Evolutionary conservation across 2,113 vertebrate species (phyloP).

Genomic region (Micronycteris hirsuta): DNA sequence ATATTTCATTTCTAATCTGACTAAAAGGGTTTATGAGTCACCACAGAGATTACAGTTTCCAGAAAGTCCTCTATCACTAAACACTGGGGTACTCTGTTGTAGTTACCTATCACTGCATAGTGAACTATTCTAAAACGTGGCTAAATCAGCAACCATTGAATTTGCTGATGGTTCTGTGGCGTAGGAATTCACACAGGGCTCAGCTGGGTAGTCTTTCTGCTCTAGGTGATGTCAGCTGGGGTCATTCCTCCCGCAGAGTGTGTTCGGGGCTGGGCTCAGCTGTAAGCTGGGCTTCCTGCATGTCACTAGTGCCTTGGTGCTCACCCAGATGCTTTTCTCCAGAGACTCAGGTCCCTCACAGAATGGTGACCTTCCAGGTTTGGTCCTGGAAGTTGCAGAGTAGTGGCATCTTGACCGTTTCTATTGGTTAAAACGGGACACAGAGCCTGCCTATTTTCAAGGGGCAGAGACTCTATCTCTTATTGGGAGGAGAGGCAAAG

Average conservation of each 20-base stretch:
- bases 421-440: neutral
- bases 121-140: neutral
- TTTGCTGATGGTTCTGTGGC: neutral
- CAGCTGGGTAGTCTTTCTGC: neutral
- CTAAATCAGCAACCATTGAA: neutral
- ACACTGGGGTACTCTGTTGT: neutral
- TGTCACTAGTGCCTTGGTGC: too few species aligned
- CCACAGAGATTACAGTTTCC: conserved; percentile 46
- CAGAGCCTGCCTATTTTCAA: neutral
- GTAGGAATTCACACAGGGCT: neutral
- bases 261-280: neutral
- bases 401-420: neutral
- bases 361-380: neutral
- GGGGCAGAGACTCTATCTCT: neutral
- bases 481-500: neutral
- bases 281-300: neutral
- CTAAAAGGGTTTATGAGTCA: conserved; percentile 50
- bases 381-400: neutral
- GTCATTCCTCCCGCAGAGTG: neutral
- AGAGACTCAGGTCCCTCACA: neutral
- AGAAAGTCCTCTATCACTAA: conserved; percentile 24
- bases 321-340: neutral
- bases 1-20: conserved; percentile 51
- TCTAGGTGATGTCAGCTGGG: neutral
- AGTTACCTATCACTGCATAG: neutral